Evolutionary conservation across 2,797 vertebrate species (phyloP), one percentile per base, ranked within the genome.

Genomic region (Catostomus latipinnis): DNA sequence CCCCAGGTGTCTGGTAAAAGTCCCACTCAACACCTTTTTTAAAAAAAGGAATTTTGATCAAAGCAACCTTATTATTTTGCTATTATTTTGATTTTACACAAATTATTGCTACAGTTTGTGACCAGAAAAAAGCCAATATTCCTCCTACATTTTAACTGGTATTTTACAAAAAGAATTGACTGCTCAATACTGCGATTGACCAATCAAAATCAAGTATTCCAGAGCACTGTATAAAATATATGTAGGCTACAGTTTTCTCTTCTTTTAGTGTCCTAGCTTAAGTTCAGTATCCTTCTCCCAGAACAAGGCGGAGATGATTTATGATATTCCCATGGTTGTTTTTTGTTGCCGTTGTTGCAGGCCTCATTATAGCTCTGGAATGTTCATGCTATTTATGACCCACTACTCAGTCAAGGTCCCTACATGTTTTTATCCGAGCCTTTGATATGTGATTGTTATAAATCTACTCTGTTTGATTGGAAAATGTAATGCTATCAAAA

Each of bases 291-390:
- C 54, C 34, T 72, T 56, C 12, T 69, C 16, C 43, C 6, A 60
- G 8, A 62, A 14, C 18, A 16, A 71, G 11, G n/a, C 34, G 60
- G n/a, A 14, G 16, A 18, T 74, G 58, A 79, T 82, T 82, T 74
- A 81, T 76, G 18, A 22, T 48, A 60, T 78, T 82, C 84, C 58
- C 71, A 61, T 46, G 58, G 50, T n/a, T 14, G 9, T 8, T 46
- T 66, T 45, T 18, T 63, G 11, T 77, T 46, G 45, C 6, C 11
- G 4, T 53, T 61, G 66, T 63, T 66, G 56, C 66, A 78, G 53
- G 49, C 66, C 75, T 80, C 67, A 58, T 87, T 81, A 81, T 70
- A 81, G 52, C 58, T 56, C 45, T 43, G 60, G 67, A 16, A 48
- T 67, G 68, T 78, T 52, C 75, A 71, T 73, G 48, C 8, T 74